Evolutionary conservation across 2,888 invertebrate genomes (phyloP).

Genomic region (Baronia brevicornis): DNA sequence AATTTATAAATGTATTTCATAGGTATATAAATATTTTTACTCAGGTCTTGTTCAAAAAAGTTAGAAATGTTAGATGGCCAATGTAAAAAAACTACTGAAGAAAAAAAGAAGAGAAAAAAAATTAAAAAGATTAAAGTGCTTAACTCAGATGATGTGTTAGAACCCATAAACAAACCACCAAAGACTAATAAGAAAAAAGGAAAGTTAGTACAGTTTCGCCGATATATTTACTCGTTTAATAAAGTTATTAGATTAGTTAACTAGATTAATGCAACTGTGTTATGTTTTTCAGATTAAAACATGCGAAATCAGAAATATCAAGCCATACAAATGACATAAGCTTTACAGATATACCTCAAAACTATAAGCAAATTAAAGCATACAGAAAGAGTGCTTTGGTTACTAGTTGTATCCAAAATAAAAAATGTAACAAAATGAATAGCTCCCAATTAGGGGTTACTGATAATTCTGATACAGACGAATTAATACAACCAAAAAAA

Average conservation of each 20-base stretch:
- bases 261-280: constrained; percentile 4
- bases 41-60: constrained; percentile 80
- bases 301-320: constrained; percentile 52
- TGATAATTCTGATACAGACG: constrained; percentile 64
- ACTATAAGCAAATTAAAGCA: constrained; percentile 44
- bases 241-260: neutral
- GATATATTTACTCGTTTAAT: too few relatives aligned
- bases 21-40: constrained; percentile 9
- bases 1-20: constrained; percentile 1
- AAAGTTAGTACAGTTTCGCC: constrained; percentile 63
- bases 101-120: constrained; percentile 70
- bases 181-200: constrained; percentile 66
- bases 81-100: constrained; percentile 51
- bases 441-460: constrained; percentile 37
- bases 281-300: constrained; percentile 54
- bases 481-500: constrained; percentile 51
- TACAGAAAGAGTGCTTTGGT: constrained; percentile 78
- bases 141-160: constrained; percentile 53
- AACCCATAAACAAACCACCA: constrained; percentile 47
- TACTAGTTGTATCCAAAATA: constrained; percentile 71
- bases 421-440: constrained; percentile 42
- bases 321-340: constrained; percentile 54
- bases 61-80: constrained; percentile 68
- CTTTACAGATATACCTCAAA: constrained; percentile 62
- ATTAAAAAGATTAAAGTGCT: constrained; percentile 63